A percentile compares a stretch with the other conserved stretches of the same genome.
Evolutionary conservation across 2,797 vertebrate species (phyloP).

Genomic region (Malacoctenus gilli): DNA sequence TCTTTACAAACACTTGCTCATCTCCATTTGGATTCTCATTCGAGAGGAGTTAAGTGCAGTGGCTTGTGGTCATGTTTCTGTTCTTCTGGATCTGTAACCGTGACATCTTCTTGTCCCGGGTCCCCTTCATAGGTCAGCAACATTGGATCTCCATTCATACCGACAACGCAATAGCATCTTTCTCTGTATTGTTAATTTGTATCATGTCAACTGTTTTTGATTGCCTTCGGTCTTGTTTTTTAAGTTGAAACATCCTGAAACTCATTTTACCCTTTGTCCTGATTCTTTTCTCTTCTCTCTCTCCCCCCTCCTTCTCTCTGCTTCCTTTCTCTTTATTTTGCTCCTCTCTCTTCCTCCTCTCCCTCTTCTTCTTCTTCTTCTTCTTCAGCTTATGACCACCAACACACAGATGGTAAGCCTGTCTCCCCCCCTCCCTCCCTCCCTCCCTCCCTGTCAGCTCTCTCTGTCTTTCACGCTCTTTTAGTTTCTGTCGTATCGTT

Average conservation of each 20-base stretch:
- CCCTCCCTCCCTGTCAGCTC: slow-evolving; percentile 85
- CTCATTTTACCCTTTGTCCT: slow-evolving; percentile 81
- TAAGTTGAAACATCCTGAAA: slow-evolving; percentile 78
- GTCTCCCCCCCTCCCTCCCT: slow-evolving; percentile 79
- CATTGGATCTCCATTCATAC: slow-evolving; percentile 79
- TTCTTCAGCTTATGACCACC: slow-evolving; percentile 94
- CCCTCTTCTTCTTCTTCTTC: slow-evolving; percentile 44
- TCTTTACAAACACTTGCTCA: slow-evolving; percentile 52
- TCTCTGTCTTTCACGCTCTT: slow-evolving; percentile 75
- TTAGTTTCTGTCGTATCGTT: slow-evolving; percentile 67
- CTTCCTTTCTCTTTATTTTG: slow-evolving; percentile 85
- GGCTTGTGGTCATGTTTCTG: slow-evolving; percentile 37
- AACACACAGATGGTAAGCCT: slow-evolving; percentile 96
- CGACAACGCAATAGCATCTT: slow-evolving; percentile 76
- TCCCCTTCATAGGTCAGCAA: slow-evolving; percentile 48
- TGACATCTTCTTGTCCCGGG: slow-evolving; percentile 35
- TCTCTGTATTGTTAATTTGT: slow-evolving; percentile 84
- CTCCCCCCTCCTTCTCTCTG: slow-evolving; percentile 76
- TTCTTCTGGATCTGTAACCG: slow-evolving; percentile 33
- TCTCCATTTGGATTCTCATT: slow-evolving; percentile 65
- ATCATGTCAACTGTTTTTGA: slow-evolving; percentile 82
- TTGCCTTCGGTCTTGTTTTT: slow-evolving; percentile 77
- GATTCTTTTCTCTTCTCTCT: slow-evolving; percentile 75
- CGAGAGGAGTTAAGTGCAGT: slow-evolving; percentile 32
- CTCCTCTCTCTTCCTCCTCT: slow-evolving; percentile 38